Evolutionary conservation across 1,140 invertebrate species (phyloP), one percentile per base, ranked within the genome.

Genomic region (Sitophilus oryzae): DNA sequence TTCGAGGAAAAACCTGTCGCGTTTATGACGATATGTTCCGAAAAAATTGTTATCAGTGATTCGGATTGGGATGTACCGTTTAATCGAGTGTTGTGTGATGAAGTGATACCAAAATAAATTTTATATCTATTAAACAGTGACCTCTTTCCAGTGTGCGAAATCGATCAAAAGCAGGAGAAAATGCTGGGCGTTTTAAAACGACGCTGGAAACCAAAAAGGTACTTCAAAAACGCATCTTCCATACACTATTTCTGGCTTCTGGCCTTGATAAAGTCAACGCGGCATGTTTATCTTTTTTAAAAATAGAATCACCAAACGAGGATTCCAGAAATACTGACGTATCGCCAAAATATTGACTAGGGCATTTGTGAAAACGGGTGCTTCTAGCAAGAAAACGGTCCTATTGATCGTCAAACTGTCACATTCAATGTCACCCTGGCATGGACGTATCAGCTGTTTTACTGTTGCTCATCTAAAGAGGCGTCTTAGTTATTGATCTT

Each of bases 181-280:
- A 68, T 68, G 66, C 55, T 68, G 52, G 66, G 65, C 36, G 66
- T 68, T 38, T 54, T 68, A n/a, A 68, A 68, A 48, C 63, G 66
- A 42, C 65, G 66, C 61, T 68, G 65, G 66, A 68, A 67, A 60
- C 66, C 66, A 23, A 68, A 68, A 67, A 68, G 66, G 66, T 67
- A 64, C 16, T 46, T 35, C 40, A n/a, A n/a, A n/a, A n/a, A 2
- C 18, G 11, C 11, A 15, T 34, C 25, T 38, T 1, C 38, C 18
- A 47, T 43, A 38, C 20, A 21, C 25, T 50, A 43, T 34, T 55
- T 51, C 41, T 51, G 54, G 54, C 42, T 45, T 5, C 11, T 50
- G 47, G 45, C 51, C 57, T 59, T 59, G 57, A 34, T 38, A 15
- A 18, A 53, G 34, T 19, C 25, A 37, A 34, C 51, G 34, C 40